These are phyloP conservation scores for Leptestheria dahalacensis DNA, from an alignment of 1,140 invertebrate genomes.

Conservation along the genomic window DNA sequence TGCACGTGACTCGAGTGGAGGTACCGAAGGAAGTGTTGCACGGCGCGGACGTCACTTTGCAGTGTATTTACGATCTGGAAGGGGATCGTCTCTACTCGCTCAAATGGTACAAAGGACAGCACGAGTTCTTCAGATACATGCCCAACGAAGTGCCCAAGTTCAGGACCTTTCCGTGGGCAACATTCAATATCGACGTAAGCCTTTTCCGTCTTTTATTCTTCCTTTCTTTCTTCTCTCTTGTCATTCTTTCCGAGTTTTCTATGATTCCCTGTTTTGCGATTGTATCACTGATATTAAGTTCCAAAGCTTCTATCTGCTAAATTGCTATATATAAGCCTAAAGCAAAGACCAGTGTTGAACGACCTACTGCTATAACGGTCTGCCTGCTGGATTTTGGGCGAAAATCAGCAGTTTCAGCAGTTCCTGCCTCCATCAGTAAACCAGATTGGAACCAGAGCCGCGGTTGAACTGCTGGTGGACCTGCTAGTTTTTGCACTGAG, in stretches of 20 bases:
- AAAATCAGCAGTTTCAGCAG: no score
- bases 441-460: no score
- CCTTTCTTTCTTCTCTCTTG: not conserved
- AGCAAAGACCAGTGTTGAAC: no score
- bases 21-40: conserved; percentile 33
- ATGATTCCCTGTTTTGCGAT: not conserved
- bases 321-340: no score
- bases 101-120: conserved; percentile 62
- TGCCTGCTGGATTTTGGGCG: no score
- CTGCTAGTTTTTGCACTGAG: no score
- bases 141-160: conserved; percentile 8
- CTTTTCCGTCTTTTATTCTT: no score
- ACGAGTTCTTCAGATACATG: conserved; percentile 22
- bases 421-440: no score
- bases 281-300: no score
- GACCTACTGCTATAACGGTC: no score
- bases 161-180: conserved; percentile 8
- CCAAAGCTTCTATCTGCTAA: no score
- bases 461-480: no score
- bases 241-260: not conserved
- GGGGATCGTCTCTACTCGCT: conserved; percentile 53
- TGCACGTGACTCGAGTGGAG: conserved; percentile 9
- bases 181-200: conserved; percentile 12
- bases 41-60: conserved; percentile 45
- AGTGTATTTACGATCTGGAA: conserved; percentile 55